These are phyloP conservation scores for Gadopsis bispinosus DNA, from an alignment of 2,797 vertebrate genomes.

Conservation along the genomic window DNA sequence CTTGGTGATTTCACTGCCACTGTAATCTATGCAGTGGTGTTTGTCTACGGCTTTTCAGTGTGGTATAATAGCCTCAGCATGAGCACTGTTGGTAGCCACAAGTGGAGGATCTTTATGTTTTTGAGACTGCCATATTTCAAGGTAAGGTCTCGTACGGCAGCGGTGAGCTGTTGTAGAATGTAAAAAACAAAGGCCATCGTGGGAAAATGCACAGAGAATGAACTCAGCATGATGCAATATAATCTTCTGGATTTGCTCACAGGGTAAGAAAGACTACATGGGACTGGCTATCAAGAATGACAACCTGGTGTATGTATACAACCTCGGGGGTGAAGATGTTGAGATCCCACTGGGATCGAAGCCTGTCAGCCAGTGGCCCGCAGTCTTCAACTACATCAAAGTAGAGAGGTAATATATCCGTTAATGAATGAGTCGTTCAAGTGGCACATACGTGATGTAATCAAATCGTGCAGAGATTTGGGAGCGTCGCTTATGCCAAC, in stretches of 20 bases:
- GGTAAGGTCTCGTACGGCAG: background rate
- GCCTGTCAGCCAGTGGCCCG: slow-evolving; percentile 95
- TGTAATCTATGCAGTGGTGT: slow-evolving; percentile 41
- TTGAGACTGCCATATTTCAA: slow-evolving; percentile 1
- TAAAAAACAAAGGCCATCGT: background rate
- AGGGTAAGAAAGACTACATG: slow-evolving; percentile 94
- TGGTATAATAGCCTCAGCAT: slow-evolving; percentile 10
- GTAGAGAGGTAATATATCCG: slow-evolving; percentile 91
- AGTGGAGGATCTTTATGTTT: slow-evolving; percentile 11
- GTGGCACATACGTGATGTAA: background rate
- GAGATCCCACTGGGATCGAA: slow-evolving; percentile 95
- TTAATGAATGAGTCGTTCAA: background rate
- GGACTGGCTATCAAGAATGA: slow-evolving; percentile 97
- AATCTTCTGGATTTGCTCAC: slow-evolving; percentile 27
- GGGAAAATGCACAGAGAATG: slow-evolving; percentile 3
- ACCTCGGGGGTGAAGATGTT: slow-evolving; percentile 91
- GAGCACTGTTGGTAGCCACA: background rate
- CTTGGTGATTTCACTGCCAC: slow-evolving; percentile 43
- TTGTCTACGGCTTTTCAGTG: slow-evolving; percentile 16
- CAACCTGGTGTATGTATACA: slow-evolving; percentile 94
- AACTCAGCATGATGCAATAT: background rate
- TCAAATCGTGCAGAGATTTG: background rate
- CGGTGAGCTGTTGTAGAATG: background rate
- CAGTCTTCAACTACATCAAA: slow-evolving; percentile 95
- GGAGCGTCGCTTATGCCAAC: too few species aligned